phyloP scores from a whole-genome alignment of 2,113 vertebrate genomes.

The Irena cyanogastra region DNA sequence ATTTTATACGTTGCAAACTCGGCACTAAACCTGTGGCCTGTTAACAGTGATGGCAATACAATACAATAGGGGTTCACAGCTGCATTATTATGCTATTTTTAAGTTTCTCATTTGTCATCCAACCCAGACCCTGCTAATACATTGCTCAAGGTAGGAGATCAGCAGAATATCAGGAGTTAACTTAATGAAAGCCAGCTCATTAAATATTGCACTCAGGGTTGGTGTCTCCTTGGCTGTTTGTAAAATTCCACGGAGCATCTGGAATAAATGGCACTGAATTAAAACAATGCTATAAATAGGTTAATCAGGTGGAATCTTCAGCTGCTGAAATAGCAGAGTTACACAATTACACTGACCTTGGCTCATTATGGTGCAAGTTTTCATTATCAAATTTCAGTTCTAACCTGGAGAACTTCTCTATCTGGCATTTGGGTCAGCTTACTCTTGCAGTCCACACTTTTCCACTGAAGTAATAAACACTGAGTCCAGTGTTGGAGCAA shows the following conservation, averaged over 20 bases:
- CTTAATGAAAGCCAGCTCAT: not conserved
- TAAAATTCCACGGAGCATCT: not conserved
- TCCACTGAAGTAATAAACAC: not conserved
- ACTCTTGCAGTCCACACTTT: not conserved
- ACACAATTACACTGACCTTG: slow-evolving; percentile 15
- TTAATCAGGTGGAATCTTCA: slow-evolving; percentile 1
- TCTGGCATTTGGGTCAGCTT: not conserved
- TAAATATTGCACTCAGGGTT: not conserved
- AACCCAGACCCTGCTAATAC: not conserved
- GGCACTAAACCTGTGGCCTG: not conserved
- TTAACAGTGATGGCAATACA: not conserved
- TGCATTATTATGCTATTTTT: not conserved
- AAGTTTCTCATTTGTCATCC: not conserved
- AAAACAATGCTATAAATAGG: slow-evolving; percentile 13
- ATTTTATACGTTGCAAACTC: not conserved
- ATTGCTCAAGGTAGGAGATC: not conserved
- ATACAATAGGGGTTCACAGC: not conserved
- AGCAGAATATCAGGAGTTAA: not conserved
- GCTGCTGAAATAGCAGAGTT: not conserved
- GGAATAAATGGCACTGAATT: not conserved
- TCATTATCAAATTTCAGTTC: not conserved
- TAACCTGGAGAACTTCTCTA: not conserved
- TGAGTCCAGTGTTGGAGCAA: not conserved
- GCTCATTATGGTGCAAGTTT: not conserved
- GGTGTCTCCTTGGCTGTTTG: not conserved